phyloP scores from a whole-genome alignment of 2,797 vertebrate genomes.

The Micrastur ruficollis region DNA sequence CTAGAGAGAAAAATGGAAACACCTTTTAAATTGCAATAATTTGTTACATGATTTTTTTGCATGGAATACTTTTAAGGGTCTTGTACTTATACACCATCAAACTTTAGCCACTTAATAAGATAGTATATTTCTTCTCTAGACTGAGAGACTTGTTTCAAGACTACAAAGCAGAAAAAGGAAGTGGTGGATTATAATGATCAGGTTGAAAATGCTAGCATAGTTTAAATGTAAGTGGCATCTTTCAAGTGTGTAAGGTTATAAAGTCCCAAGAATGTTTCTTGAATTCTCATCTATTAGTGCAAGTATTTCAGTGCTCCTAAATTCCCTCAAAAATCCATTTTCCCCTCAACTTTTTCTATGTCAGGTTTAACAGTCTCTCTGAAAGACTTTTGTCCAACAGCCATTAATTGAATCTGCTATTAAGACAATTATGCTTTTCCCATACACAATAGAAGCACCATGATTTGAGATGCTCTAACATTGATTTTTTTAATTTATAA shows the following conservation, averaged over 20 bases:
- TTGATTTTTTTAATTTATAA: not conserved
- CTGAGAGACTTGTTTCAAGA: not conserved
- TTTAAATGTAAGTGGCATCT: not conserved
- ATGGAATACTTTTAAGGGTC: not conserved
- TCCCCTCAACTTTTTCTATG: not conserved
- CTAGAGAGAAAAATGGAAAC: not conserved
- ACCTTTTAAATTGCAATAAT: not conserved
- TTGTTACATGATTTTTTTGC: not conserved
- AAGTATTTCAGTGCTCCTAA: not conserved
- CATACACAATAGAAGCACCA: accelerated
- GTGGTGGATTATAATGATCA: not conserved
- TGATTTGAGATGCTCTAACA: not conserved
- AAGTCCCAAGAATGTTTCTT: not conserved
- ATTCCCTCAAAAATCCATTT: not conserved
- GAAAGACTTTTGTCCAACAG: not conserved
- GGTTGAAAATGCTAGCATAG: not conserved
- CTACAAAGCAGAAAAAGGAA: not conserved
- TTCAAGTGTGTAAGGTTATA: not conserved
- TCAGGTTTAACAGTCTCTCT: not conserved
- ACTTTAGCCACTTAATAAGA: not conserved
- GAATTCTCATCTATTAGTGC: not conserved
- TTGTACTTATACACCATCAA: not conserved
- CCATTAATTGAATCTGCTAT: not conserved
- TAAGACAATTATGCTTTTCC: not conserved
- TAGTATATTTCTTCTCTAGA: not conserved